Percentiles rank a stretch among this genome's conserved stretches.
Evolutionary conservation across 2,888 invertebrate species (phyloP).

Genomic region (Spatulosminthurus flaviceps): DNA sequence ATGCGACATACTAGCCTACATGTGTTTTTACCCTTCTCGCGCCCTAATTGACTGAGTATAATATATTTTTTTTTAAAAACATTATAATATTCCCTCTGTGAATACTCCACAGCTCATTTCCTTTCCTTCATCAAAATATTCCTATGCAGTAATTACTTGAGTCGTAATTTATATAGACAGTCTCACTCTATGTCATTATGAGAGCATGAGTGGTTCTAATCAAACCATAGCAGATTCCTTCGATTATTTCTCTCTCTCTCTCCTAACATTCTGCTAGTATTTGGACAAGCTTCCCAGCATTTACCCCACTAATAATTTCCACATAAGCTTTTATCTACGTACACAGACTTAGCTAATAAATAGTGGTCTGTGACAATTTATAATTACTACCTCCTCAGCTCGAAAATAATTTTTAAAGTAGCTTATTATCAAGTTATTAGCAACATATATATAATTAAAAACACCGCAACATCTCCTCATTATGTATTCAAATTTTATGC

Average conservation of each 20-base stretch:
- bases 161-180: slow-evolving; percentile 12
- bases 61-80: not conserved
- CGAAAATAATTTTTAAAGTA: not conserved
- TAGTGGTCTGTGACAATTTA: slow-evolving; percentile 18
- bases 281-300: slow-evolving; percentile 51
- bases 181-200: not conserved
- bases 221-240: slow-evolving; percentile 13
- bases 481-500: no score
- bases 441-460: not conserved
- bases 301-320: no score
- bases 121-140: not conserved
- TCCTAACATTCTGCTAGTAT: slow-evolving; percentile 43
- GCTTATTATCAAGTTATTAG: not conserved
- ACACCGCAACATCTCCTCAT: not conserved
- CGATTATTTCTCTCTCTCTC: not conserved
- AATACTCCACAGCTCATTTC: slow-evolving; percentile 5
- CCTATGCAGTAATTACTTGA: slow-evolving; percentile 23
- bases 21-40: slow-evolving; percentile 44
- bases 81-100: not conserved
- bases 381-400: slow-evolving; percentile 10
- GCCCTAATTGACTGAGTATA: not conserved
- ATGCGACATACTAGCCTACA: slow-evolving; percentile 56
- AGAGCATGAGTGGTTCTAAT: not conserved
- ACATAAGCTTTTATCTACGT: no score
- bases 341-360: no score